Evolutionary conservation across 2,113 vertebrate species (phyloP), one percentile per base, ranked within the genome.

Genomic region (mouse (Mus musculus)): DNA sequence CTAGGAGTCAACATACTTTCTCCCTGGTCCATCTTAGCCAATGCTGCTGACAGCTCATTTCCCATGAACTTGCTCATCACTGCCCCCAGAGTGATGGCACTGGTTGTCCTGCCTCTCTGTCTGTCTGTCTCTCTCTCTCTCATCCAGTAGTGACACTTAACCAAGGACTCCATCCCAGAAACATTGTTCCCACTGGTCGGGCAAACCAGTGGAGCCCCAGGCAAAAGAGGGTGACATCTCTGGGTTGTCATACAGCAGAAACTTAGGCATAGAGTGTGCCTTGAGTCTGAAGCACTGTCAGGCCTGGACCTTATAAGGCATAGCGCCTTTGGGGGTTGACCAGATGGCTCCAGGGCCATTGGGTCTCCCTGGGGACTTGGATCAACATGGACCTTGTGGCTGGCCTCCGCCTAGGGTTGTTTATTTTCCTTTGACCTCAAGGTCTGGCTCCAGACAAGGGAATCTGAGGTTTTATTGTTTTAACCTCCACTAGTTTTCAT

Each of bases 361-460:
- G 8, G 1, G 3, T 46, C 81, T 90, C 81, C 92, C 71, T 3
- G 0, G 26, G 89, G 67, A 46, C 3, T 1, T n/a, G 81, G 36
- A 30, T 0, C 2, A 7, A 46, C 0, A 39, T 61, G 87, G 92
- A 84, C 63, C 78, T 8, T 84, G 87, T 30, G 91, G 95, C 82
- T 54, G 13, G 63, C n/a, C 49, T 13, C 42, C 17, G 88, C 84
- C 63, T 87, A 0, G 10, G 0, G 39, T 33, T 54, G 92, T 96
- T 96, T 96, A 76, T 90, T 95, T 97, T 77, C 88, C 88, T 95
- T 88, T 95, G 96, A 97, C 95, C 96, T 93, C 95, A 84, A 75
- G 67, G 42, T 93, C 94, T 63, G 81, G 85, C 76, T 81, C 54
- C 71, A 85, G 63, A 90, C 90, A 56, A 88, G 95, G 90, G 86